Evolutionary conservation across 2,888 invertebrate genomes (phyloP), one percentile per base, ranked within the genome.

Genomic region (Biston stratarius): DNA sequence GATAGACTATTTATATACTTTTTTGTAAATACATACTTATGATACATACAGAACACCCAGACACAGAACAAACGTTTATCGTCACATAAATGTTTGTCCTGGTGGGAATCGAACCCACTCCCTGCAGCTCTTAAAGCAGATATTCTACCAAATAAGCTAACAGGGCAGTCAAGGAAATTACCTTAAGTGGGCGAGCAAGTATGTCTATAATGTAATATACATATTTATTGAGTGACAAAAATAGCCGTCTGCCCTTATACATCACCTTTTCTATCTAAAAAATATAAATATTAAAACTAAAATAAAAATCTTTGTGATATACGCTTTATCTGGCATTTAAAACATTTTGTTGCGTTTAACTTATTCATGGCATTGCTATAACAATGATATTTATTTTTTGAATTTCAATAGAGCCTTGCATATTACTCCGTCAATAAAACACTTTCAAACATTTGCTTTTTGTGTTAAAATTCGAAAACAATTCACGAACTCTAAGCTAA

Each of bases 361-460:
- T 44, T 52, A 40, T 61, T 64, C 40, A 48, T n/a, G 14, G 52
- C 58, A 38, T 12, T 44, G 44, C 34, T 59, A 62, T 24, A 24
- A 48, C 51, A 62, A 55, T 59, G 48, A 51, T 53, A 11, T 34
- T 48, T 58, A 52, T 24, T 24, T n/a, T 24, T 24, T 3, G 56
- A 61, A 63, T 66, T 59, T 45, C 58, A 60, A 60, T 55, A 63
- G 44, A 48, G 33, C 48, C 47, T 60, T 61, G 65, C 62, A 68
- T 71, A 70, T 64, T 51, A 62, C 49, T 53, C 42, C 60, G 55
- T 71, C 64, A 61, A 68, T 51, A 67, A 65, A 66, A 70, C 68
- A 58, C 66, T 56, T 71, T 36, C 15, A 38, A 49, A n/a, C 49
- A n/a, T 67, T 53, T 58, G 62, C 51, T 57, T 48, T 64, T 64